Base-by-base conservation (phyloP, 2,888 invertebrate genomes). In the Conops quadrifasciatus region DNA sequence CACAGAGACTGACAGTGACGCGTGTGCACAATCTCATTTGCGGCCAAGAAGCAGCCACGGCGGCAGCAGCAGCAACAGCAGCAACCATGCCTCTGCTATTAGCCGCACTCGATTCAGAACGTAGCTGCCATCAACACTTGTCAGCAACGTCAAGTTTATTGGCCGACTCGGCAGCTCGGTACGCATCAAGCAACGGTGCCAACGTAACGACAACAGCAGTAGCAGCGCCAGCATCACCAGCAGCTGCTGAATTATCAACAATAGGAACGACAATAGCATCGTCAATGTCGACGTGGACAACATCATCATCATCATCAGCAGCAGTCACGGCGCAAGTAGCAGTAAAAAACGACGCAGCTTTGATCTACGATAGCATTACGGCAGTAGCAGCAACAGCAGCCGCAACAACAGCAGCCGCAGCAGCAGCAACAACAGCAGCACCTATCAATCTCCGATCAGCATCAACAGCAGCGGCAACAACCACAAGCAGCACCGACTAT, bases 101-200 rank as follows among this genome's bases (percentile, higher is more conserved):
- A 69, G 77, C 78, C 77, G 77, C 80, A 76, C 78, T 81, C 74
- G 78, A 72, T 66, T 72, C 78, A 70, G 67, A 73, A 65, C 76
- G 73, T 71, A 76, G 75, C 76, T 75, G 76, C 73, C 81, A 80
- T 77, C 80, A 80, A 71, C 80, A 79, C 74, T 77, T 79, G 75
- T 74, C 78, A 72, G 76, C 70, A 51, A 70, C 73, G 26, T 65
- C 75, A 62, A 65, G 30, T 36, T 66, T 53, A 51, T 53, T 51
- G 66, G 2, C 36, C 30, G 36, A 11, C 36, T n/a, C 59, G 64
- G 62, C 59, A 21, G 43, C 66, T 13, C 21, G 63, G 68, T 11
- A 73, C 72, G 77, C 76, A 64, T 72, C 72, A 56, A 63, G 75
- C 70, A 69, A 73, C 11, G 72, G 74, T 71, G 59, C 71, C 26